Percentiles rank a stretch among this genome's conserved stretches.
These are phyloP conservation scores for Tricholauxania praeusta DNA, from an alignment of 2,888 invertebrate genomes.

Conservation along the genomic window DNA sequence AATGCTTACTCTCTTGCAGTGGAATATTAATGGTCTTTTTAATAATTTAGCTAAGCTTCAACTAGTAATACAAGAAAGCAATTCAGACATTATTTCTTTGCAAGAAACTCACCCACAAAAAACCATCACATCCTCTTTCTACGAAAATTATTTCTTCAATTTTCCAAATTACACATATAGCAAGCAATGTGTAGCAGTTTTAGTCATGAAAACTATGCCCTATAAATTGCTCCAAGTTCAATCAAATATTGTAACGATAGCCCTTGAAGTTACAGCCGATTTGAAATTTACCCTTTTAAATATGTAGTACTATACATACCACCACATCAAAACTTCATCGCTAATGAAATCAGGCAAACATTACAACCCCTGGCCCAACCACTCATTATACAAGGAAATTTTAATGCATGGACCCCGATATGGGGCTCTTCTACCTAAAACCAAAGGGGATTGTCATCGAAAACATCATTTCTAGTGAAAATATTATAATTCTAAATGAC, in stretches of 20 bases:
- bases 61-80: conserved; percentile 1
- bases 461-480: background rate
- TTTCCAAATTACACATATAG: too few relatives aligned
- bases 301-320: too few relatives aligned
- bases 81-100: conserved; percentile 4
- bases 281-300: too few relatives aligned
- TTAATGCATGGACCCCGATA: conserved; percentile 2
- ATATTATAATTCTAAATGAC: conserved; percentile 12
- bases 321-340: too few relatives aligned
- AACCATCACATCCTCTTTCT: conserved; percentile 21
- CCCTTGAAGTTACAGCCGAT: too few relatives aligned
- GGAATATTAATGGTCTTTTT: background rate
- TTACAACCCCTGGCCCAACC: background rate
- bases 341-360: too few relatives aligned
- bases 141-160: too few relatives aligned
- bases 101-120: conserved; percentile 6
- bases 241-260: too few relatives aligned
- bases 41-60: conserved; percentile 6
- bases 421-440: conserved; percentile 6
- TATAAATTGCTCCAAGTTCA: too few relatives aligned
- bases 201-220: too few relatives aligned
- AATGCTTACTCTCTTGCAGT: too few relatives aligned
- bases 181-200: too few relatives aligned
- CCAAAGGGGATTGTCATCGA: background rate
- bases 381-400: background rate